Percentiles rank a stretch among this genome's conserved stretches.
Conservation (phyloP, 2,888 invertebrate species). For the Caenorhabditis sp. region DNA sequence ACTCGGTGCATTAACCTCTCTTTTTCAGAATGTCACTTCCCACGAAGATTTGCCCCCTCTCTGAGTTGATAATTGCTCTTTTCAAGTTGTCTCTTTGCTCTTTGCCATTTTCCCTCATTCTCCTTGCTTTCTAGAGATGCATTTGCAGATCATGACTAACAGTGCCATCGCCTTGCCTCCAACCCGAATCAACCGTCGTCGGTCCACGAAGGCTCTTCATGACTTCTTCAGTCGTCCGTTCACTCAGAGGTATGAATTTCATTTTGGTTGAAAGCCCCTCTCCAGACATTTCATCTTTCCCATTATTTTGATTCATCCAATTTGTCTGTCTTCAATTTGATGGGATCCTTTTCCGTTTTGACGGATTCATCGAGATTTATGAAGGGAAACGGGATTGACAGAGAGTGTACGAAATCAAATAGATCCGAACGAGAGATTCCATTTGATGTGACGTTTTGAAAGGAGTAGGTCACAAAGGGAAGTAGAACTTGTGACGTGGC, state of each 20-base stretch:
- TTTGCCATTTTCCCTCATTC: neutral
- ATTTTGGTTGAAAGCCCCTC: neutral
- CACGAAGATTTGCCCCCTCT: conserved; percentile 42
- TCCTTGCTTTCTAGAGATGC: too few species aligned
- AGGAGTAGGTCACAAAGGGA: conserved; percentile 3
- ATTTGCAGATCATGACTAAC: conserved; percentile 53
- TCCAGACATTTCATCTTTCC: conserved; percentile 44
- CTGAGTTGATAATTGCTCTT: conserved; percentile 54
- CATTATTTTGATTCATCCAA: conserved; percentile 13
- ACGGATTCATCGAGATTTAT: conserved; percentile 37
- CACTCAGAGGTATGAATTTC: conserved; percentile 53
- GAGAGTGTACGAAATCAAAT: neutral
- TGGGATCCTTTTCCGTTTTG: conserved; percentile 9
- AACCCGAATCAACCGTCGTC: conserved; percentile 56
- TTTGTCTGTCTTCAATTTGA: conserved; percentile 16
- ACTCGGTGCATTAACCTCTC: conserved; percentile 14
- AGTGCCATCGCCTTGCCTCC: conserved; percentile 51
- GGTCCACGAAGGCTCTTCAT: conserved; percentile 63
- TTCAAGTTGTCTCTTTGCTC: conserved; percentile 4
- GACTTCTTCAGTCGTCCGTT: conserved; percentile 66
- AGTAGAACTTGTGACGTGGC: conserved; percentile 32
- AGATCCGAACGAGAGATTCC: conserved; percentile 6
- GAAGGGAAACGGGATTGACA: conserved; percentile 18
- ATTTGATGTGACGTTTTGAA: conserved; percentile 12
- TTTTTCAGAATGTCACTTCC: conserved; percentile 27